phyloP scores from a whole-genome alignment of 2,888 invertebrate genomes.

The Agrochola macilenta region DNA sequence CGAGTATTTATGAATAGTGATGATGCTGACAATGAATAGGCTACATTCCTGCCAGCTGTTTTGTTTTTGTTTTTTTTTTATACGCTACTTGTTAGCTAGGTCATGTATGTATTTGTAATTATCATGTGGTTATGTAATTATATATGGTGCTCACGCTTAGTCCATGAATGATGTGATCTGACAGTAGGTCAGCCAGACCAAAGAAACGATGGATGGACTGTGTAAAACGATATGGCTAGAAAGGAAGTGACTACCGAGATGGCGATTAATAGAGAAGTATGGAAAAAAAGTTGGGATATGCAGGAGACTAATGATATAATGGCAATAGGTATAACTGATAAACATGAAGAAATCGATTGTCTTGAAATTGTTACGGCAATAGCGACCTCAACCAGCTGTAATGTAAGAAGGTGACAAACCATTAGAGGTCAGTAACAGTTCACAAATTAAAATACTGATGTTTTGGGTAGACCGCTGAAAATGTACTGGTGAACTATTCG shows the following conservation, averaged over 20 bases:
- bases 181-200: neutral
- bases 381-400: neutral
- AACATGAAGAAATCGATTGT: constrained; percentile 9
- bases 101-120: constrained; percentile 27
- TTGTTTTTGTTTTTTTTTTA: constrained; percentile 49
- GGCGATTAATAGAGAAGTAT: neutral
- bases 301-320: neutral
- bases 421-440: neutral
- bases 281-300: neutral
- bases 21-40: constrained; percentile 55
- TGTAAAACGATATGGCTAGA: neutral
- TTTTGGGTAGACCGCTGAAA: neutral
- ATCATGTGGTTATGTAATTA: constrained; percentile 6
- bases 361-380: constrained; percentile 7
- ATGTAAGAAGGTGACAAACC: too few species aligned
- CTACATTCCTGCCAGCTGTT: constrained; percentile 50
- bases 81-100: constrained; percentile 49
- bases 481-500: neutral
- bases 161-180: neutral
- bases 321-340: neutral
- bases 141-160: neutral
- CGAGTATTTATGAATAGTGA: constrained; percentile 61
- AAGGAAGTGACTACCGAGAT: neutral
- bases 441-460: neutral
- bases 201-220: neutral